These are phyloP conservation scores for Cantharis nigra DNA, from an alignment of 2,888 invertebrate species.

Conservation along the genomic window DNA sequence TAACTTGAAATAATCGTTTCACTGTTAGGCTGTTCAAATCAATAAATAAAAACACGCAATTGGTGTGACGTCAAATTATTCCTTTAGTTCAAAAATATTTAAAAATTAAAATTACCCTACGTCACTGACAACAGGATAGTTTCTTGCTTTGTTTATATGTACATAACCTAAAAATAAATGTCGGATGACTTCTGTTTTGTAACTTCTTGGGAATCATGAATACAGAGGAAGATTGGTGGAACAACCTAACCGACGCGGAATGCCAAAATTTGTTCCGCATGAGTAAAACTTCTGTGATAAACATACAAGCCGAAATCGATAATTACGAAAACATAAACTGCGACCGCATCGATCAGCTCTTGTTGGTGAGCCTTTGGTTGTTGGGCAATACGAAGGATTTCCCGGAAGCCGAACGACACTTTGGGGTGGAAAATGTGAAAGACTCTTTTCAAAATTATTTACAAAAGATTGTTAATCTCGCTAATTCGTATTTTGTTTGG, in stretches of 20 bases:
- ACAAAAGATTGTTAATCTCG: slow-evolving; percentile 30
- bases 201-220: background rate
- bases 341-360: slow-evolving; percentile 26
- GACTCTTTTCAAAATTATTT: slow-evolving; percentile 29
- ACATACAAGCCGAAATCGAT: slow-evolving; percentile 37
- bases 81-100: no score
- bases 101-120: no score
- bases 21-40: no score
- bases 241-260: slow-evolving; percentile 30
- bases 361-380: slow-evolving; percentile 36
- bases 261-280: slow-evolving; percentile 37
- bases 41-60: no score
- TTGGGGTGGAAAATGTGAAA: slow-evolving; percentile 26
- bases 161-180: background rate
- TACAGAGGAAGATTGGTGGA: slow-evolving; percentile 23
- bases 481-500: slow-evolving; percentile 33
- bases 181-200: background rate
- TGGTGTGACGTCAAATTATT: no score
- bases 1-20: no score
- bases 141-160: background rate
- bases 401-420: slow-evolving; percentile 28
- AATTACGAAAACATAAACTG: slow-evolving; percentile 21
- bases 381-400: slow-evolving; percentile 34
- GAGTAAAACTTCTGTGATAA: slow-evolving; percentile 28
- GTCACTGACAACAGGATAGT: no score